Evolutionary conservation across 2,113 vertebrate species (phyloP), one percentile per base, ranked within the genome.

Genomic region (Natator depressus): DNA sequence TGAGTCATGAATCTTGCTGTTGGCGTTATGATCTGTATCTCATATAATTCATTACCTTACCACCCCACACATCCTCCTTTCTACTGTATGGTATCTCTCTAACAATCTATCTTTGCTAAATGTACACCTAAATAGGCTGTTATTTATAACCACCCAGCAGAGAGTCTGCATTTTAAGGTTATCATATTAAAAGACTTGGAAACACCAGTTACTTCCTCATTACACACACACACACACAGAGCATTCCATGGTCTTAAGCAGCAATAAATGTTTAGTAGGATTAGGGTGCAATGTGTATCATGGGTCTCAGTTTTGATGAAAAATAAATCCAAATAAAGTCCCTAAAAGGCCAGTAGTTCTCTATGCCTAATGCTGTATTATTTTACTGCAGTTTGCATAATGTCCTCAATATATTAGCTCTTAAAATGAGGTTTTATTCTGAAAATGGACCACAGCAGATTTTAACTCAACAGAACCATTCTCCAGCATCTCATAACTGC

Each of bases 11-110:
- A 85, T 97, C 84, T 78, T 93, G 92, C 80, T 95, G 93, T 94
- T 95, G 92, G 94, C 95, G 94, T 91, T 85, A 89, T 0, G 94
- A 97, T 95, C 88, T 54, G 42, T 96, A 97, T 97, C 95, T 97
- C 91, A 16, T 35, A 55, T 96, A 94, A 97, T 54, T 96, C 94
- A 96, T 95, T 96, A 90, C 96, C 97, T 96, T 96, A 96, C 69
- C 87, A 47, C 95, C 49, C 93, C 95, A 84, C 84, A 85, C 88
- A 81, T 8, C 0, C 81, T 89, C 83, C 51, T 92, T 95, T 80
- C 75, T 91, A 80, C 5, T 96, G 81, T 46, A 75, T 81, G 75
- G 5, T 83, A 97, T 97, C 93, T 22, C 35, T 38, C 38, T 95
- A 90, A 51, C 84, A 51, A 94, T 93, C 82, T 91, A 47, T 93